phyloP scores from a whole-genome alignment of 2,888 invertebrate species.

The Eupithecia abbreviata region DNA sequence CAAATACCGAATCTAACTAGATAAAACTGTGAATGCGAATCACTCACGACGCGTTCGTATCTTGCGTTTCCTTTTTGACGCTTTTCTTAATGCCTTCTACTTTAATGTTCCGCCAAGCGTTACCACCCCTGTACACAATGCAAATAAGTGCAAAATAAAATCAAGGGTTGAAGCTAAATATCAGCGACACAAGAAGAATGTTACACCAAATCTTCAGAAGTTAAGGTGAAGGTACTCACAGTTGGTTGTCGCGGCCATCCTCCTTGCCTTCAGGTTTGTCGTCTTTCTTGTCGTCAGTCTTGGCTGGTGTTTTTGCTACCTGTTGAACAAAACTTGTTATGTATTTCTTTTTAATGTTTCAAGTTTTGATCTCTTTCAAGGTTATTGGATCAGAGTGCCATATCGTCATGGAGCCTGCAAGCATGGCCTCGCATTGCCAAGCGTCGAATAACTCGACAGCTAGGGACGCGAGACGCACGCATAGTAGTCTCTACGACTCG shows the following conservation, averaged over 20 bases:
- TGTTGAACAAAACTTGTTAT: neutral
- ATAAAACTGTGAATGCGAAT: slow-evolving; percentile 21
- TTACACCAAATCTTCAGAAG: neutral
- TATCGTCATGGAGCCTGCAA: slow-evolving; percentile 49
- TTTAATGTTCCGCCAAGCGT: slow-evolving; percentile 45
- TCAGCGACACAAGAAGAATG: slow-evolving; percentile 10
- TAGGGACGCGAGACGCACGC: slow-evolving; percentile 33
- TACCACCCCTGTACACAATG: slow-evolving; percentile 39
- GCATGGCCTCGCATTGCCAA: slow-evolving; percentile 26
- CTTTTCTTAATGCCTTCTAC: slow-evolving; percentile 46
- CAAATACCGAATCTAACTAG: slow-evolving; percentile 16
- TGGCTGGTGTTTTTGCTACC: slow-evolving; percentile 54
- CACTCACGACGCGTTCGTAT: slow-evolving; percentile 41
- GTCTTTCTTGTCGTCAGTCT: slow-evolving; percentile 69
- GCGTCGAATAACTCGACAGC: slow-evolving; percentile 56
- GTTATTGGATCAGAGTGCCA: slow-evolving; percentile 59
- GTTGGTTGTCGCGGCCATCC: slow-evolving; percentile 92
- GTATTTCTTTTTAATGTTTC: neutral
- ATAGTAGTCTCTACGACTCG: slow-evolving; percentile 60
- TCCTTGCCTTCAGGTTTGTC: slow-evolving; percentile 85
- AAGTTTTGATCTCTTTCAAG: neutral
- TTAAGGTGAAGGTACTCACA: slow-evolving; percentile 77
- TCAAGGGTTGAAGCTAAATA: slow-evolving; percentile 26
- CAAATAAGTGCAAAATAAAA: slow-evolving; percentile 36
- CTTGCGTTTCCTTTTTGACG: slow-evolving; percentile 30